These are phyloP conservation scores for Bufotes viridis DNA, from an alignment of 2,797 vertebrate genomes.

Conservation along the genomic window DNA sequence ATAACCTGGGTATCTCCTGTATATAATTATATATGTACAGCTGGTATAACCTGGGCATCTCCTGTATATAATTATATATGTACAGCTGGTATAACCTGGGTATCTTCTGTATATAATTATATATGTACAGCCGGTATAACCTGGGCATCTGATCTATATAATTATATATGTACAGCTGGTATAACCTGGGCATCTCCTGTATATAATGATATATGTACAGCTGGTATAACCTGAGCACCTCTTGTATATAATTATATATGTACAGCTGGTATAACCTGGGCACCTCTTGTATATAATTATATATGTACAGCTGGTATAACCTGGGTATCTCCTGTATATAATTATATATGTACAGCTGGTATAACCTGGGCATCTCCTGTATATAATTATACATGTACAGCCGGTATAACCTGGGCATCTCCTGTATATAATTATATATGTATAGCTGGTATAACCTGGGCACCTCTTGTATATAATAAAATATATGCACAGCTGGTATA, in stretches of 20 bases:
- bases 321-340: neutral
- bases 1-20: no score
- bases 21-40: no score
- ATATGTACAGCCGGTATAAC: neutral
- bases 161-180: neutral
- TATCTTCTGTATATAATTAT: neutral
- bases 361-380: neutral
- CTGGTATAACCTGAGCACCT: neutral
- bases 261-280: neutral
- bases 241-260: neutral
- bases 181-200: neutral
- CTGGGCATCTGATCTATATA: neutral
- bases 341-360: neutral
- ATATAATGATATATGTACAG: neutral
- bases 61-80: no score
- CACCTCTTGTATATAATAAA: no score
- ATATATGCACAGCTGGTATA: no score
- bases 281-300: neutral
- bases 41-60: no score
- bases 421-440: neutral
- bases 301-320: neutral
- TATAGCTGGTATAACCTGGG: no score
- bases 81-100: neutral
- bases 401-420: neutral
- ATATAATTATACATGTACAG: neutral